Evolutionary conservation across 2,113 vertebrate genomes (phyloP).

Genomic region (Corythornis madagascariensis): DNA sequence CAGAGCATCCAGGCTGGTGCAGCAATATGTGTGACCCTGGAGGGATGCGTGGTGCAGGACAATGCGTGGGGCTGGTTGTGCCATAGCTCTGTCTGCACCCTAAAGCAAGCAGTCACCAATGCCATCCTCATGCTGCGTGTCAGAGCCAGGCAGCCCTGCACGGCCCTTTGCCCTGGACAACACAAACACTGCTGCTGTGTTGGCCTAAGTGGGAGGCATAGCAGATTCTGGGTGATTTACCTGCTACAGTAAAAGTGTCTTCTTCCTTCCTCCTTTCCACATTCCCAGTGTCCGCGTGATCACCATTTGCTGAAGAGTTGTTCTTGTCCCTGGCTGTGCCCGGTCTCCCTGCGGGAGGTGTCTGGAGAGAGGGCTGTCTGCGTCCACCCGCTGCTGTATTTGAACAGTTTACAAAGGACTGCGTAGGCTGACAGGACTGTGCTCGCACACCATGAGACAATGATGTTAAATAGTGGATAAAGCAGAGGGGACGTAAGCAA

Average conservation of each 20-base stretch:
- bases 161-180: background rate
- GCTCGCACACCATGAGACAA: rapidly evolving
- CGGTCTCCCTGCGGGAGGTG: background rate
- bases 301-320: background rate
- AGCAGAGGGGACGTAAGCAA: background rate
- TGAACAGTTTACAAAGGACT: slow-evolving; percentile 37
- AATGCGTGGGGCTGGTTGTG: rapidly evolving
- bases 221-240: background rate
- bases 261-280: rapidly evolving
- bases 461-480: background rate
- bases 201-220: background rate
- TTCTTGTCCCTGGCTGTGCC: background rate
- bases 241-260: background rate
- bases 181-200: background rate
- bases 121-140: rapidly evolving
- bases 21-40: rapidly evolving
- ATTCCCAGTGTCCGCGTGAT: rapidly evolving
- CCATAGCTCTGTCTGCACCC: background rate
- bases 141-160: background rate
- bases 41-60: background rate
- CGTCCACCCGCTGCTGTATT: background rate
- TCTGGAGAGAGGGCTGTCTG: background rate
- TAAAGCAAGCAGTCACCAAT: background rate
- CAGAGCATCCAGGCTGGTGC: background rate
- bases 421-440: background rate